These are phyloP conservation scores for Regulus satrapa DNA, from an alignment of 2,113 vertebrate genomes.

Conservation along the genomic window DNA sequence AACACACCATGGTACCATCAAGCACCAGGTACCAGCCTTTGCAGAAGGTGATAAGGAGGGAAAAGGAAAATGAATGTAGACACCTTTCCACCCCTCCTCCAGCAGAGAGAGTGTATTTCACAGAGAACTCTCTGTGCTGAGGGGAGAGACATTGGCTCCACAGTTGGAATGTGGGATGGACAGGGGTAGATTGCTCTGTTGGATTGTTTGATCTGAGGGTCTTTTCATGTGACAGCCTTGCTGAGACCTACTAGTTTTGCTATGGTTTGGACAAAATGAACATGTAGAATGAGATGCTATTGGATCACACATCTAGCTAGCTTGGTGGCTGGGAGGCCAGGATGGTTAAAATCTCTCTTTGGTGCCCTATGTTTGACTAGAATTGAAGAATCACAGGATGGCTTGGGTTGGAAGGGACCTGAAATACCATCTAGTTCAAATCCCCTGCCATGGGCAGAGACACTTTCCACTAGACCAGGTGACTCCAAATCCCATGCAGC, in stretches of 20 bases:
- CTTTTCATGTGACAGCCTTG: not conserved
- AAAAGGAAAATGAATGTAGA: not conserved
- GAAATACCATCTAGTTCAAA: not conserved
- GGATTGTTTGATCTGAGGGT: not conserved
- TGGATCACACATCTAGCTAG: not conserved
- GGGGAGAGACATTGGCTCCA: not conserved
- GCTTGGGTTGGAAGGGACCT: not conserved
- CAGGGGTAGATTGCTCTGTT: not conserved
- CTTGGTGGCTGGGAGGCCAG: not conserved
- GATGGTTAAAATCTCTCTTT: not conserved
- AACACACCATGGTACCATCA: fast-evolving
- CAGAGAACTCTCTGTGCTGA: not conserved
- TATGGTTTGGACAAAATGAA: not conserved
- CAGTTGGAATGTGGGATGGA: not conserved
- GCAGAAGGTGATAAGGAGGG: not conserved
- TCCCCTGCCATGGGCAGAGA: not conserved
- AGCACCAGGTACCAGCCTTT: no score
- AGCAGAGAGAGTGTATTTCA: not conserved
- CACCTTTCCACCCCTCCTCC: not conserved
- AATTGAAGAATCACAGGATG: not conserved
- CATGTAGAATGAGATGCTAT: fast-evolving
- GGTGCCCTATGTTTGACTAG: not conserved
- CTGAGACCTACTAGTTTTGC: not conserved
- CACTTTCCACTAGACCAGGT: not conserved
- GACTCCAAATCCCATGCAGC: not conserved